Conservation (phyloP, 2,797 vertebrate species). For the Cyprinodon diabolis region DNA sequence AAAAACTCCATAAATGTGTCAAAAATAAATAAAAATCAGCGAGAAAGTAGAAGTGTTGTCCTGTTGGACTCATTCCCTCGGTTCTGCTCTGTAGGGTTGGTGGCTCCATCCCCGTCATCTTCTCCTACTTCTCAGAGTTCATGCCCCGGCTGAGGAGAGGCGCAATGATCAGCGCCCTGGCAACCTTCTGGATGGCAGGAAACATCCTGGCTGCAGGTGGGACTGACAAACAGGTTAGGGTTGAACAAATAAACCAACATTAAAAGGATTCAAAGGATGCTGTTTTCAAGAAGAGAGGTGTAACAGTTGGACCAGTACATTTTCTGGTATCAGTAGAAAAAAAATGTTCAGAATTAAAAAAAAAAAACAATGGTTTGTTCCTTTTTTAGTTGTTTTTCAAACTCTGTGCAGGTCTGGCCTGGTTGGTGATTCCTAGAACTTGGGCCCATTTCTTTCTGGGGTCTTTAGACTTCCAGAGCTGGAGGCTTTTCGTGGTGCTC, state of each 20-base stretch:
- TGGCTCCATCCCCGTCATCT: slow-evolving; percentile 83
- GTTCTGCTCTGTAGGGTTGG: slow-evolving; percentile 72
- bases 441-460: slow-evolving; percentile 63
- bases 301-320: background rate
- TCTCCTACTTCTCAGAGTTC: slow-evolving; percentile 86
- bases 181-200: slow-evolving; percentile 86
- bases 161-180: slow-evolving; percentile 81
- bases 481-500: slow-evolving; percentile 81
- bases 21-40: background rate
- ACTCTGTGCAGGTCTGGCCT: slow-evolving; percentile 75
- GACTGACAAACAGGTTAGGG: background rate
- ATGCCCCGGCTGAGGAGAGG: slow-evolving; percentile 78
- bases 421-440: slow-evolving; percentile 80
- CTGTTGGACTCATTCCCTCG: background rate
- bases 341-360: background rate
- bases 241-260: background rate
- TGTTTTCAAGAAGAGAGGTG: too few species aligned
- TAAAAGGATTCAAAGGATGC: background rate
- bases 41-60: too few species aligned
- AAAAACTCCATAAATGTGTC: background rate
- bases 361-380: background rate
- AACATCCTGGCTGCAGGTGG: slow-evolving; percentile 83
- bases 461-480: slow-evolving; percentile 73
- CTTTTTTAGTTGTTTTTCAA: background rate
- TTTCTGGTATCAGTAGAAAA: background rate